phyloP scores from a whole-genome alignment of 2,797 vertebrate species.

The Pseudochirops corinnae region DNA sequence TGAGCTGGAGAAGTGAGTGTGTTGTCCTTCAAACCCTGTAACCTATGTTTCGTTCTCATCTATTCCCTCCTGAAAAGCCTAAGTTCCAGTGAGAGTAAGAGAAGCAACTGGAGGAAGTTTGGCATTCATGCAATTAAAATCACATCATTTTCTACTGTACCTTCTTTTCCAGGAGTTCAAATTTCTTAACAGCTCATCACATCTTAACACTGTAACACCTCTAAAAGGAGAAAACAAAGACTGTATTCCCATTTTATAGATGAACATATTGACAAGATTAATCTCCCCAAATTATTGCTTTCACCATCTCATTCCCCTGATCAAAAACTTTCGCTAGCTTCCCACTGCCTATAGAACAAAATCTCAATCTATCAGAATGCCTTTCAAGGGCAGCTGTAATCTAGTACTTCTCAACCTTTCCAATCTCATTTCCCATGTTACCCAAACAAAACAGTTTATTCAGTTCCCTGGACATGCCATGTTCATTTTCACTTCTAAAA shows the following conservation, averaged over 20 bases:
- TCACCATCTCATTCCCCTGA: neutral
- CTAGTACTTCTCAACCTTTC: constrained; percentile 29
- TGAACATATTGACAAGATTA: neutral
- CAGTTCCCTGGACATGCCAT: neutral
- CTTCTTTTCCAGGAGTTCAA: neutral
- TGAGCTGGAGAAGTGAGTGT: constrained; percentile 92
- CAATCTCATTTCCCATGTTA: constrained; percentile 27
- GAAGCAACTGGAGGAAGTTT: neutral
- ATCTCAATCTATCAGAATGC: constrained; percentile 31
- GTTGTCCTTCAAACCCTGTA: constrained; percentile 39
- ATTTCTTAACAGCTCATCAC: neutral
- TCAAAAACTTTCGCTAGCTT: constrained; percentile 25
- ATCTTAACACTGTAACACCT: neutral
- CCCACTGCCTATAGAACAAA: constrained; percentile 5
- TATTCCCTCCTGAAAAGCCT: neutral
- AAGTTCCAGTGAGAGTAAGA: neutral
- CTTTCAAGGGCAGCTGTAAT: constrained; percentile 35
- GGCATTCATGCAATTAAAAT: neutral
- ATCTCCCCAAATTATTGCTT: neutral
- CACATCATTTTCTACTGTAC: neutral
- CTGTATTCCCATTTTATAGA: constrained; percentile 11
- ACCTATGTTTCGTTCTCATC: neutral
- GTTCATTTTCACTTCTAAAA: neutral
- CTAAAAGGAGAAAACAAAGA: constrained; percentile 11
- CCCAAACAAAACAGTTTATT: neutral